Base-by-base conservation (phyloP, 1,140 invertebrate species). In the Heliconius hermathena region DNA sequence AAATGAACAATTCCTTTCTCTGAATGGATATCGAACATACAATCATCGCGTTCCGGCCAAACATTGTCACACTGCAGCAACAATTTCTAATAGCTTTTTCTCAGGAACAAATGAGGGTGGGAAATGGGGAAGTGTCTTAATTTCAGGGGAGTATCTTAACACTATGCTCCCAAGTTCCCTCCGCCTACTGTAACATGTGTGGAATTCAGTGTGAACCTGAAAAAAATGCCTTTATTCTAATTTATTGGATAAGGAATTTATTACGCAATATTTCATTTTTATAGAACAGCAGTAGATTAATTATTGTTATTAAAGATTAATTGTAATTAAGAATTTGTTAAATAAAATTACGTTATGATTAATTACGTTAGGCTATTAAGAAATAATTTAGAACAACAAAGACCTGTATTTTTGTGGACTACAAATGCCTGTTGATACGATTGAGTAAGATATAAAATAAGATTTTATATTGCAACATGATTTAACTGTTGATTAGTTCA, bases 321-420 rank as follows among this genome's bases (percentile, higher is more conserved):
- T 29, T 66, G 26, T 29, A 66, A 66, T 66, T 66, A 66, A 66
- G n/a, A 29, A 66, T 29, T 66, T 29, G 60, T 29, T 13, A 66
- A 66, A 3, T 29, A 29, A 66, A 66, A 66, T 66, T 66, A 66
- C 60, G 3, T 29, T 66, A 66, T 66, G 22, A 66, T 66, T 66
- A 66, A 66, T 29, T 29, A 66, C 9, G 9, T 29, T 66, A 29
- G 26, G 26, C 26, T 66, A 66, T 66, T 66, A 66, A 66, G 26
- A 66, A 66, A 66, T 66, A 66, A 66, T 26, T 66, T 66, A 66
- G 26, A 66, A 29, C 60, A 66, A 66, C 26, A 29, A 66, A 29
- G 26, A 66, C 60, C 26, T 66, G 60, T 29, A 22, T 11, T 60
- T 66, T 66, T 60, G 57, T 60, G 22, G 22, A 26, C 26, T 66